Base-by-base conservation (phyloP, 1,140 invertebrate species). In the Halictus rubicundus region DNA sequence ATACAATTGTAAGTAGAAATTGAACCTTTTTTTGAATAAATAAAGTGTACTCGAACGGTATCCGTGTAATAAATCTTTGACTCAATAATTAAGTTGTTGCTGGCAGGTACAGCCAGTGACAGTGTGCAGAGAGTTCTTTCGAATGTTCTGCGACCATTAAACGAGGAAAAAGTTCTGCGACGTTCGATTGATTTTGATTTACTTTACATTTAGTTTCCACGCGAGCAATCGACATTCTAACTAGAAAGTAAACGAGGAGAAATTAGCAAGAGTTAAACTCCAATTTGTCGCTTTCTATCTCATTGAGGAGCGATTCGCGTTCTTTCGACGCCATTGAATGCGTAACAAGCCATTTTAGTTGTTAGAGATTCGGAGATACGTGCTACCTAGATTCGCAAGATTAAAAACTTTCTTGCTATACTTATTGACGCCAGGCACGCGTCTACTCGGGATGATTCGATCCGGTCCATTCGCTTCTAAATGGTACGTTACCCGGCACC, bases 241-340 rank as follows among this genome's bases (percentile, higher is more conserved):
- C 54, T 78, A 78, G 76, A 78, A 72, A 78, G 76, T 78, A 64
- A n/a, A 72, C 49, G 27, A 72, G 49, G 76, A 70, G 68, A 78
- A 78, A 78, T 78, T 78, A 72, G 76, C 60, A 32, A 46, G 32
- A 78, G 37, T 21, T 64, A 32, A 64, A 72, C 4, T 27, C 57
- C 32, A 78, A 72, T 78, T 78, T 54, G 60, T 72, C 23, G 68
- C 68, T 78, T 78, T 78, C 76, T 72, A 72, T 72, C 76, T 78
- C 76, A 72, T 78, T 65, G 76, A 64, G n/a, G 68, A 64, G 60
- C 60, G 12, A 78, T 78, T n/a, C 46, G 60, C 68, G 68, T 78
- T 78, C 49, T 49, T 78, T 64, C 68, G 16, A 21, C 25, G 16
- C 46, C 12, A 27, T n/a, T 46, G 59, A 32, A 46, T 64, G 21